Evolutionary conservation across 2,797 vertebrate species (phyloP).

Genomic region (Xenops minutus): DNA sequence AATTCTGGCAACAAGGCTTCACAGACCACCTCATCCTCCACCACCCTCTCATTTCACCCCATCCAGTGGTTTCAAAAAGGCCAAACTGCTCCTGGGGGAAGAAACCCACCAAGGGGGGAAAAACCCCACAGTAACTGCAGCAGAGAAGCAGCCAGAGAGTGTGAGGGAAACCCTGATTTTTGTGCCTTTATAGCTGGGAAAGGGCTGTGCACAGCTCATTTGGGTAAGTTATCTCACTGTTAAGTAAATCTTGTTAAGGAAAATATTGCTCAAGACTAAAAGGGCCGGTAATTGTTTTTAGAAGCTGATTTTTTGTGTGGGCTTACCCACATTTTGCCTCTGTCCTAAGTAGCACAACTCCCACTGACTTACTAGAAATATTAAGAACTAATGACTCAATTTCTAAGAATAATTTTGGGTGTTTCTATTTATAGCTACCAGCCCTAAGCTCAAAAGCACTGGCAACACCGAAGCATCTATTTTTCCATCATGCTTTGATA

Average conservation of each 20-base stretch:
- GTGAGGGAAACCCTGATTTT: background rate
- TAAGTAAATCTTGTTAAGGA: conserved; percentile 3
- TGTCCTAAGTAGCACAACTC: conserved; percentile 37
- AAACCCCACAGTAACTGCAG: background rate
- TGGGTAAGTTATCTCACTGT: conserved; percentile 1
- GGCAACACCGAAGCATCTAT: background rate
- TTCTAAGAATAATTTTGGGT: conserved; percentile 46
- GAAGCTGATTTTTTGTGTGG: background rate
- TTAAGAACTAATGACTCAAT: conserved; percentile 62
- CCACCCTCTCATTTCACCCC: background rate
- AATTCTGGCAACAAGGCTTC: background rate
- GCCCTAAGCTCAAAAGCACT: conserved; percentile 11
- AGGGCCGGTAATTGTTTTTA: background rate
- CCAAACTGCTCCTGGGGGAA: background rate
- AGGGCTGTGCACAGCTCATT: background rate
- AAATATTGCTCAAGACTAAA: conserved; percentile 29
- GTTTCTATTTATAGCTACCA: conserved; percentile 47
- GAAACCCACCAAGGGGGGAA: too few species aligned
- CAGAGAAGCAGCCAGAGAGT: background rate
- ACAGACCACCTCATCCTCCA: background rate
- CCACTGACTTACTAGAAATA: conserved; percentile 63
- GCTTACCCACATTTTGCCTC: background rate
- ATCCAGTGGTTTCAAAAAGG: background rate
- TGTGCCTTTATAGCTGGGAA: background rate
- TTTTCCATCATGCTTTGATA: conserved; percentile 31